phyloP scores from a whole-genome alignment of 2,797 vertebrate genomes.

The Rhyacichthys aspro region DNA sequence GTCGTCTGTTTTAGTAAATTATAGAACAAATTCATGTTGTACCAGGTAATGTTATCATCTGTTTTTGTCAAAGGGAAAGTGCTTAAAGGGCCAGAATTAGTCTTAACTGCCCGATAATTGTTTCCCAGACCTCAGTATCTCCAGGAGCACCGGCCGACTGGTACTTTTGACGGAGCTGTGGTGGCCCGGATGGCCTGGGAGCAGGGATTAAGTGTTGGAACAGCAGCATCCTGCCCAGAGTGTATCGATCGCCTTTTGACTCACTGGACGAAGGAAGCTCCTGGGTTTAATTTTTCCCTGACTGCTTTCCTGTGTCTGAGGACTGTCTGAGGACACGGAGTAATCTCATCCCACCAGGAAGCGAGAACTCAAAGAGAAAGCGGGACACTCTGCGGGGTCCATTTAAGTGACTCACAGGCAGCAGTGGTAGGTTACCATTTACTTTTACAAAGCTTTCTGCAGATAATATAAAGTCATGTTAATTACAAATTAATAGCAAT shows the following conservation, averaged over 20 bases:
- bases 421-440: conserved; percentile 20
- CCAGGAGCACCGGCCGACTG: conserved; percentile 50
- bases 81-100: conserved; percentile 44
- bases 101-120: conserved; percentile 55
- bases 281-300: conserved; percentile 52
- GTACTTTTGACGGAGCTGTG: conserved; percentile 53
- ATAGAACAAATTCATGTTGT: too few relatives aligned
- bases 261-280: conserved; percentile 69
- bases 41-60: not conserved
- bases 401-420: conserved; percentile 43
- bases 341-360: conserved; percentile 64
- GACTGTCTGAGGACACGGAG: conserved; percentile 55
- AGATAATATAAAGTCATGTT: conserved; percentile 49
- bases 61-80: conserved; percentile 36
- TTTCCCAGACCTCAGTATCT: conserved; percentile 55
- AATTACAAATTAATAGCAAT: not conserved
- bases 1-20: too few relatives aligned
- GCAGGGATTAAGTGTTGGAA: conserved; percentile 68
- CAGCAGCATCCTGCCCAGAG: conserved; percentile 64
- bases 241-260: conserved; percentile 75
- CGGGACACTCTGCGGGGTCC: conserved; percentile 27
- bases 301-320: conserved; percentile 70
- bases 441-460: conserved; percentile 34
- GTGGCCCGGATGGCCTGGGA: conserved; percentile 70
- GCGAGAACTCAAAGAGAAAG: conserved; percentile 57